phyloP scores from a whole-genome alignment of 2,888 invertebrate species.

The Melolontha melolontha region DNA sequence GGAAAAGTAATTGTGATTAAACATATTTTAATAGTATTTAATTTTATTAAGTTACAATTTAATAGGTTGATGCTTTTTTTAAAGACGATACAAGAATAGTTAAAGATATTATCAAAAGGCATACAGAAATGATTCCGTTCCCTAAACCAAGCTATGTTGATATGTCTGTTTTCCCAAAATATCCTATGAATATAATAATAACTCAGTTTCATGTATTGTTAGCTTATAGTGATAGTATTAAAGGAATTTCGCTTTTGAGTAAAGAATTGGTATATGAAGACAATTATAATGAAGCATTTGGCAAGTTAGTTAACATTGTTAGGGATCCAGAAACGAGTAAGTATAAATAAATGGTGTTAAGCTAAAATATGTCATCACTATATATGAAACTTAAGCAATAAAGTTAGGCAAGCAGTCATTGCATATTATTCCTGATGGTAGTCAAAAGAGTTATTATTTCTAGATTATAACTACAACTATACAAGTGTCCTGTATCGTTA shows the following conservation, averaged over 20 bases:
- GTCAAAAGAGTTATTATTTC: too few species aligned
- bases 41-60: slow-evolving; percentile 45
- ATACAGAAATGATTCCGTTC: slow-evolving; percentile 57
- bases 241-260: slow-evolving; percentile 86
- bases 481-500: too few species aligned
- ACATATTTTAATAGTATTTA: neutral
- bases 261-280: slow-evolving; percentile 90
- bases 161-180: slow-evolving; percentile 58
- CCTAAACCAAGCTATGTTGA: slow-evolving; percentile 62
- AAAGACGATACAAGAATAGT: slow-evolving; percentile 55
- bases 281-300: slow-evolving; percentile 82
- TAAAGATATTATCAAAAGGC: slow-evolving; percentile 47
- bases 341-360: slow-evolving; percentile 3
- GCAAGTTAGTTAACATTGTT: slow-evolving; percentile 82
- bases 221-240: slow-evolving; percentile 85
- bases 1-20: slow-evolving; percentile 72
- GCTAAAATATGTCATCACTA: neutral
- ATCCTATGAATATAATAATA: slow-evolving; percentile 81
- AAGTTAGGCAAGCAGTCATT: too few species aligned
- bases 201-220: slow-evolving; percentile 93
- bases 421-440: too few species aligned
- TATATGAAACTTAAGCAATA: neutral
- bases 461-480: too few species aligned
- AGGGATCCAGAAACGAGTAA: slow-evolving; percentile 80
- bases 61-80: slow-evolving; percentile 68